Conservation (phyloP, 1,140 invertebrate genomes). For the Diorhabda sublineata region DNA sequence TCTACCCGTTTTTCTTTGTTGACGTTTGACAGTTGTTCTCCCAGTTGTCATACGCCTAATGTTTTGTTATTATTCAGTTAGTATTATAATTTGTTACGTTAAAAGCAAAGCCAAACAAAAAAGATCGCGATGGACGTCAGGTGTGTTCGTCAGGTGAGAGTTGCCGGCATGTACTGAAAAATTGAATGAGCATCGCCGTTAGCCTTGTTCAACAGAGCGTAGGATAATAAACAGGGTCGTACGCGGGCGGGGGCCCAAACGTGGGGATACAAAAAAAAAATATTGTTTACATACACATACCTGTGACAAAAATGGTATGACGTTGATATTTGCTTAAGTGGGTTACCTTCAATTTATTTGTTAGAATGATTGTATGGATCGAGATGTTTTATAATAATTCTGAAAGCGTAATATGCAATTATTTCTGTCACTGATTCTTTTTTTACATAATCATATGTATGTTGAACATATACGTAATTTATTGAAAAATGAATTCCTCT, state of each 20-base stretch:
- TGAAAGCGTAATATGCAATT: too few species aligned
- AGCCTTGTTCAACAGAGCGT: conserved; percentile 29
- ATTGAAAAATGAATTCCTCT: too few species aligned
- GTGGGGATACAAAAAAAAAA: conserved; percentile 1
- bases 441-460: too few species aligned
- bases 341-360: conserved; percentile 2
- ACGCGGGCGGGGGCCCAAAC: conserved; percentile 34
- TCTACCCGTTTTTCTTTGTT: background rate
- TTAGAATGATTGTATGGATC: background rate
- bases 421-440: too few species aligned
- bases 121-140: background rate
- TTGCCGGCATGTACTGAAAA: conserved; percentile 33
- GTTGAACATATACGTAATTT: too few species aligned
- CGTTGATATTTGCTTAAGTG: background rate
- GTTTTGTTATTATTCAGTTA: background rate
- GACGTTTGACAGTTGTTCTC: conserved; percentile 11
- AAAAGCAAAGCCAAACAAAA: too few species aligned
- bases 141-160: conserved; percentile 43
- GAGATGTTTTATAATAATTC: background rate
- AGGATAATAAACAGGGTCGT: conserved; percentile 39
- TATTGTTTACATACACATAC: background rate
- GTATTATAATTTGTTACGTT: conserved; percentile 17
- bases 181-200: conserved; percentile 21
- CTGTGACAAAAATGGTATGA: background rate
- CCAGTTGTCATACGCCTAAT: background rate